Base-by-base conservation (phyloP, 1,140 invertebrate species). In the Cotesia glomerata region DNA sequence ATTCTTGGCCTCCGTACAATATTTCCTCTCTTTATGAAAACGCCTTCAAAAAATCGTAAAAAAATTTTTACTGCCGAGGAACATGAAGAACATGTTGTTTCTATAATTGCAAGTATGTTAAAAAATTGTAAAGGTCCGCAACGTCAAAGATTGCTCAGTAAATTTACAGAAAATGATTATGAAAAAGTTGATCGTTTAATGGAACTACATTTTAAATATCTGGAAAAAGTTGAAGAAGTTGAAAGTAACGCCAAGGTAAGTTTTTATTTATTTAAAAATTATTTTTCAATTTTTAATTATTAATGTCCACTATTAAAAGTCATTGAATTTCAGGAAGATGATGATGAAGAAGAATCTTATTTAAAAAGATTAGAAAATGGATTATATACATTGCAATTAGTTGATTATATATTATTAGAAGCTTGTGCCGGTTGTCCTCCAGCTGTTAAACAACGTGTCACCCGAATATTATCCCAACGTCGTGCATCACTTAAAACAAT, bases 21-120 rank as follows among this genome's bases (percentile, higher is more conserved):
- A 66, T 99, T 99, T 87, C 98, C 98, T 1, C 87, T 99, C 0
- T 99, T 99, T 82, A 99, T 99, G 98, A 98, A 98, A 89, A 99
- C 98, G 0, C 97, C 97, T 4, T 95, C 94, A 70, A 94, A 94
- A 78, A 92, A 93, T 77, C 90, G 94, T 74, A 94, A 94, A 83
- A 93, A 94, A 79, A 91, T 98, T 39, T 89, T 97, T 13, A 94
- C 93, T 7, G 90, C 94, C 5, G 95, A 98, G 83, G 95, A 98
- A 84, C 94, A 98, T 78, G 97, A 99, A 91, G 94, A 98, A 85
- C 97, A 98, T 85, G 95, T 98, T 11, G 90, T 95, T 49, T 97
- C 97, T 0, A 97, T 99, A 64, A 95, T 99, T 81, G 92, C 95
- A 0, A 95, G 95, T 61, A 94, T 99, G 91, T 87, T 99, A 63